Base-by-base conservation (phyloP, 2,113 vertebrate genomes). In the Cheirogaleus medius region DNA sequence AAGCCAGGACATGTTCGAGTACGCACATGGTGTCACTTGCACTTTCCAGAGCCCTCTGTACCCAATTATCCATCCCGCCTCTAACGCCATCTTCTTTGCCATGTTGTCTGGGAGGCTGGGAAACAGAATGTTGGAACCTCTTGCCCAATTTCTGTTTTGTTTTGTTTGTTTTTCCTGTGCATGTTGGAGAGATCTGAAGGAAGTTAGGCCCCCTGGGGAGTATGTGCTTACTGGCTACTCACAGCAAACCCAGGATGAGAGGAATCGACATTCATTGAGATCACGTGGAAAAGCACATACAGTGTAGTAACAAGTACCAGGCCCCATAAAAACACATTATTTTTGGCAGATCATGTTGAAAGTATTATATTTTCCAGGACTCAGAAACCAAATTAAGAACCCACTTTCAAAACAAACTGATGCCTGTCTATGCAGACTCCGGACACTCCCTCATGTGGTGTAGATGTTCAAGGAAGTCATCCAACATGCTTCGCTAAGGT, bases 371-470 rank as follows among this genome's bases (percentile, higher is more conserved):
- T 94, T 94, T 69, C 74, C 54, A 89, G 74, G 25, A 3, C 20
- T 74, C 47, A 60, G 44, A 93, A 81, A 91, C 52, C 42, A 66
- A 74, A 86, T 87, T 82, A 89, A 95, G 42, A 89, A 91, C 63
- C 93, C 66, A 66, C 32, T 86, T 93, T 60, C 15, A 20, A 58
- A 86, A 84, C 34, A 69, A 82, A 68, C 34, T 5, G 66, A 52
- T 60, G 47, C 42, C 66, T 64, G 9, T 69, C 64, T n/a, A 37
- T 69, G 21, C 42, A 63, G 49, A 68, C 32, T 63, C 68, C 56
- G 52, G 71, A 71, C 29, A 47, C 23, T 71, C 37, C 47, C 52
- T 83, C 34, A 66, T 6, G 9, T 25, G 13, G 29, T 60, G 34
- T 9, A 12, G 44, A 54, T 66, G 8, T n/a, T 58, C 34, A 80